A percentile compares a stretch with the other conserved stretches of the same genome.
Evolutionary conservation across 2,113 vertebrate genomes (phyloP).

Genomic region (Zosterops lateralis): DNA sequence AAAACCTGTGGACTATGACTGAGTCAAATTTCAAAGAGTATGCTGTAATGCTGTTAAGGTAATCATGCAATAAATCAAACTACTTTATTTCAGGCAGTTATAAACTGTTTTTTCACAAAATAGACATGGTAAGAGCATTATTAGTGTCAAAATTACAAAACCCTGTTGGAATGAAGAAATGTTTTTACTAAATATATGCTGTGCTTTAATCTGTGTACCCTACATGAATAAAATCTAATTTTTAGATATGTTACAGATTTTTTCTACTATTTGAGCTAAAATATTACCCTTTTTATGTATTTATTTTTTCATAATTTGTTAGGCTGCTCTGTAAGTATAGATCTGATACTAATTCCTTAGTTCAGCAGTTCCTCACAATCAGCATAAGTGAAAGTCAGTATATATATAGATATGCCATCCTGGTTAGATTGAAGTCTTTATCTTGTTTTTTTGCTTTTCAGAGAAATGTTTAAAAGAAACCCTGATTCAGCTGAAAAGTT

Average conservation of each 20-base stretch:
- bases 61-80: conserved; percentile 27
- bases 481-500: conserved; percentile 72
- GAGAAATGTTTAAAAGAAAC: conserved; percentile 82
- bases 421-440: not conserved
- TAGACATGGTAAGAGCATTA: not conserved
- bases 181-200: not conserved
- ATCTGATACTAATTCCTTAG: not conserved
- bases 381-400: too few relatives aligned
- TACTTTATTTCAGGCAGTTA: not conserved
- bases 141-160: not conserved
- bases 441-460: conserved; percentile 57
- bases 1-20: conserved; percentile 76
- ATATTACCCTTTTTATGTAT: not conserved
- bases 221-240: not conserved
- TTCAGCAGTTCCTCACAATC: too few relatives aligned
- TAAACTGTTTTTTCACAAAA: not conserved
- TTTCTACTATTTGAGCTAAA: not conserved
- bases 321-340: not conserved
- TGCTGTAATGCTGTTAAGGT: conserved; percentile 83
- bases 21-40: conserved; percentile 79
- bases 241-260: not conserved
- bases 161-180: not conserved
- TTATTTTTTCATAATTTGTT: not conserved
- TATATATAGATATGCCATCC: too few relatives aligned
- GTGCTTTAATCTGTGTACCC: not conserved